Conservation (phyloP, 1,140 invertebrate genomes). For the Macrocentrus cingulum region DNA sequence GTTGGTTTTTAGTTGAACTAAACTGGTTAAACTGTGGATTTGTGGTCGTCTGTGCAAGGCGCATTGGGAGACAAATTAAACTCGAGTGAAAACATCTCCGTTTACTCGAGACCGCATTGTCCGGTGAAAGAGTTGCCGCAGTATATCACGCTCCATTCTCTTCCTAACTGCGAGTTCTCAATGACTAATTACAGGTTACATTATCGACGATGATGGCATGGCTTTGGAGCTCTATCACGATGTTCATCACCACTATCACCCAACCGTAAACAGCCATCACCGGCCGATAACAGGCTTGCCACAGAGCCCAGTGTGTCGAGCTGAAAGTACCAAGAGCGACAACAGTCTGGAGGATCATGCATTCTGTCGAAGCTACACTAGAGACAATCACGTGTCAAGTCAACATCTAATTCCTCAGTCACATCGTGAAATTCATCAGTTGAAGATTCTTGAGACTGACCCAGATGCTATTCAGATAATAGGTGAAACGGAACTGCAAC, state of each 20-base stretch:
- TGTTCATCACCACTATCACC: slow-evolving; percentile 28
- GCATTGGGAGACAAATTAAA: too few species aligned
- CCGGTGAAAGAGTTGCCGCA: not conserved
- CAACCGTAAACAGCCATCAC: slow-evolving; percentile 20
- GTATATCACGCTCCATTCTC: not conserved
- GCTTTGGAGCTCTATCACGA: slow-evolving; percentile 29
- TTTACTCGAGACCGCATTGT: too few species aligned
- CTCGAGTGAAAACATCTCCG: too few species aligned
- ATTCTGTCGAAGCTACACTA: slow-evolving; percentile 23
- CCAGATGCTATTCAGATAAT: slow-evolving; percentile 40
- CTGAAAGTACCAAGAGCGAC: slow-evolving; percentile 36
- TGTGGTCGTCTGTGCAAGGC: too few species aligned
- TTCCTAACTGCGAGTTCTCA: not conserved
- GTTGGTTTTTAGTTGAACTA: too few species aligned
- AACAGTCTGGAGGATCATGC: slow-evolving; percentile 36
- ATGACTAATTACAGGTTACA: slow-evolving; percentile 38
- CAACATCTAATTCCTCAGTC: not conserved
- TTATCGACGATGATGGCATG: slow-evolving; percentile 38
- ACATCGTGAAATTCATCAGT: slow-evolving; percentile 24
- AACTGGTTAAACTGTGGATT: too few species aligned
- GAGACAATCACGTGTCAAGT: slow-evolving; percentile 26
- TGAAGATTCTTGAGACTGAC: slow-evolving; percentile 35
- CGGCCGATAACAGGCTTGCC: not conserved
- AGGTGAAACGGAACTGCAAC: slow-evolving; percentile 35
- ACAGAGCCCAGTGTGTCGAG: slow-evolving; percentile 25